Conservation (phyloP, 1,140 invertebrate species). For the fruit fly (Drosophila melanogaster) region DNA sequence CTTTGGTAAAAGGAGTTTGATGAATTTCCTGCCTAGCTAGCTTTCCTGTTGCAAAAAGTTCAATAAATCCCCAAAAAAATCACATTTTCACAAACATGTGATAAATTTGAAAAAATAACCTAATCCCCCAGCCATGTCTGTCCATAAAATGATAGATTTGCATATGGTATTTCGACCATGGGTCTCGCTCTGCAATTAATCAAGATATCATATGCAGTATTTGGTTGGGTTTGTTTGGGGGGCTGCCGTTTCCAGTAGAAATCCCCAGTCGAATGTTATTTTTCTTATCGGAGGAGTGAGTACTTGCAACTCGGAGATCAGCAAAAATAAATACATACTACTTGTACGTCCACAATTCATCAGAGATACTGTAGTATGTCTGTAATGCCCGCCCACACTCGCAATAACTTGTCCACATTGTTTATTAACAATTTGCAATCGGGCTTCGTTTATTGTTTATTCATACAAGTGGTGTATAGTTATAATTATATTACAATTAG, state of each 20-base stretch:
- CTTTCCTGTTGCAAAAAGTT: slow-evolving; percentile 13
- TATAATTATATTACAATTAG: slow-evolving; percentile 79
- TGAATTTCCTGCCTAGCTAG: slow-evolving; percentile 57
- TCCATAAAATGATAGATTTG: slow-evolving; percentile 48
- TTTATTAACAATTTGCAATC: slow-evolving; percentile 52
- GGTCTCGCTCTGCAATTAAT: slow-evolving; percentile 29
- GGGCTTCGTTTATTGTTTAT: slow-evolving; percentile 60
- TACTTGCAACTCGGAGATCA: slow-evolving; percentile 11
- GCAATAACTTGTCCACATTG: slow-evolving; percentile 22
- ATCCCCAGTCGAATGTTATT: slow-evolving; percentile 4
- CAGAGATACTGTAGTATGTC: slow-evolving; percentile 1
- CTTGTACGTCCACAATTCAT: slow-evolving; percentile 7
- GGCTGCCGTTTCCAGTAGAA: slow-evolving; percentile 5
- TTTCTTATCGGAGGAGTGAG: slow-evolving; percentile 14
- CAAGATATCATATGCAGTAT: slow-evolving; percentile 26
- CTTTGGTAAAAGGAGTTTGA: slow-evolving; percentile 53
- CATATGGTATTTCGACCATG: slow-evolving; percentile 30
- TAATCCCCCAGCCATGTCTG: slow-evolving; percentile 33
- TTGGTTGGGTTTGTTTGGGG: slow-evolving; percentile 3
- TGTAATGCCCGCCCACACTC: not conserved
- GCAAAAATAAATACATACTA: slow-evolving; percentile 4
- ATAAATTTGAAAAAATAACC: slow-evolving; percentile 22
- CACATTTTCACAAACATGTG: slow-evolving; percentile 58
- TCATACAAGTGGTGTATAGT: slow-evolving; percentile 61
- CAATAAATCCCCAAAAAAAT: slow-evolving; percentile 41